phyloP scores from a whole-genome alignment of 2,113 vertebrate genomes.

The Nycticorax nycticorax region DNA sequence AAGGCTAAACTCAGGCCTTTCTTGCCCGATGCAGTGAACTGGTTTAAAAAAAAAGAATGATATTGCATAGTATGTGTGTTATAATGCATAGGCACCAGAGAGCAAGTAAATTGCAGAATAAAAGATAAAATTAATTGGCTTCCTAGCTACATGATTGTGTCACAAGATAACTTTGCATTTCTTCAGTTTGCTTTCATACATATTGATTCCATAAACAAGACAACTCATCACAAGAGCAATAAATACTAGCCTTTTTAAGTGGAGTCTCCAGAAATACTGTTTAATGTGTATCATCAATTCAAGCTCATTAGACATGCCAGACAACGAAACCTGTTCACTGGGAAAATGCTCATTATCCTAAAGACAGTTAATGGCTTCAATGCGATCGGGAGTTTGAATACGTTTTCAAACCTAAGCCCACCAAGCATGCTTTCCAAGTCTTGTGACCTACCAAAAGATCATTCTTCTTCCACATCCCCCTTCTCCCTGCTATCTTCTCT shows the following conservation, averaged over 20 bases:
- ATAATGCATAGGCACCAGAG: constrained; percentile 49
- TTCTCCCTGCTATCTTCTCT: background rate
- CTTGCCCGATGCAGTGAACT: constrained; percentile 22
- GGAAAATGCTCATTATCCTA: background rate
- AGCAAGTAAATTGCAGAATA: constrained; percentile 23
- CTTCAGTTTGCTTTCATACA: constrained; percentile 5
- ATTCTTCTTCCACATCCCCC: background rate
- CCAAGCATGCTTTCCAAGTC: background rate
- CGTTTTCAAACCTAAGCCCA: background rate
- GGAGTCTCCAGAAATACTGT: background rate
- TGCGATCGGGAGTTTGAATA: background rate
- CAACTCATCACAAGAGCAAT: constrained; percentile 6
- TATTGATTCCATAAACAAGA: constrained; percentile 20
- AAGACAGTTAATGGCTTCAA: background rate
- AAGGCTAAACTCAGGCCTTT: constrained; percentile 37
- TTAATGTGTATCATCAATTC: background rate
- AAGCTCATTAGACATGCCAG: background rate
- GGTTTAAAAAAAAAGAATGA: background rate
- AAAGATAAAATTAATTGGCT: constrained; percentile 12
- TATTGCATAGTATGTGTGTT: constrained; percentile 51
- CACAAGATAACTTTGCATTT: background rate
- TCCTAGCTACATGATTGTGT: constrained; percentile 26
- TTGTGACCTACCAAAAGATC: background rate
- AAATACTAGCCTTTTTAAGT: background rate
- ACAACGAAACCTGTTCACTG: background rate